phyloP scores from a whole-genome alignment of 2,113 vertebrate species.

The Mandrillus leucophaeus region DNA sequence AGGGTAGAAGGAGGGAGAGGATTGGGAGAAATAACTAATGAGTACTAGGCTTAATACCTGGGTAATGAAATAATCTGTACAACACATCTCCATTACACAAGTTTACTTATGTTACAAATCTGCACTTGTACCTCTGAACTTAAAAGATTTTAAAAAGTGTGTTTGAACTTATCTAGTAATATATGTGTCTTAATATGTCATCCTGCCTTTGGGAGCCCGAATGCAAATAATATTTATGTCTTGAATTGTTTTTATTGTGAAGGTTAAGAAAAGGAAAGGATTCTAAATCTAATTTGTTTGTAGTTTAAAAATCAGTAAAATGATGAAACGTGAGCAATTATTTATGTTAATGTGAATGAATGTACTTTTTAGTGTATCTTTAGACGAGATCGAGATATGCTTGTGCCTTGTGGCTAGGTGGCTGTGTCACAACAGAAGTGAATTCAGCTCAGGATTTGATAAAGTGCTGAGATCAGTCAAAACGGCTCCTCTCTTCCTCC shows the following conservation, averaged over 20 bases:
- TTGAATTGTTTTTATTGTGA: conserved; percentile 30
- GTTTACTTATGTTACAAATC: too few relatives aligned
- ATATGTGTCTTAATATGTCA: not conserved
- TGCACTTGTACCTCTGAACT: too few relatives aligned
- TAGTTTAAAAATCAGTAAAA: conserved; percentile 29
- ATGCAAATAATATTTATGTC: not conserved
- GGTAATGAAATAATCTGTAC: too few relatives aligned
- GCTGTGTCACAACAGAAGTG: not conserved
- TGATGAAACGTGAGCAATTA: not conserved
- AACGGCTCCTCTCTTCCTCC: not conserved
- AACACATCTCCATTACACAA: too few relatives aligned
- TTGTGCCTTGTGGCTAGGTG: not conserved
- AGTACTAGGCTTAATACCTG: too few relatives aligned
- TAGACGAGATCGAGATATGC: not conserved
- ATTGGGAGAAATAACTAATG: too few relatives aligned
- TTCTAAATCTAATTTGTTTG: not conserved
- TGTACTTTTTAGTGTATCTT: not conserved
- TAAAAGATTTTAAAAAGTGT: not conserved
- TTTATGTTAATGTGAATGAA: not conserved
- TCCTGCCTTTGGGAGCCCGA: not conserved
- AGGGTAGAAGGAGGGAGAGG: too few relatives aligned
- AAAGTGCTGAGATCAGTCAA: not conserved
- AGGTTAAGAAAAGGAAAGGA: not conserved
- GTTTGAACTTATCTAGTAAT: conserved; percentile 14
- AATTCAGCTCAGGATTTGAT: not conserved